Conservation (phyloP, 2,797 vertebrate genomes). For the Lacerta bilineata region DNA sequence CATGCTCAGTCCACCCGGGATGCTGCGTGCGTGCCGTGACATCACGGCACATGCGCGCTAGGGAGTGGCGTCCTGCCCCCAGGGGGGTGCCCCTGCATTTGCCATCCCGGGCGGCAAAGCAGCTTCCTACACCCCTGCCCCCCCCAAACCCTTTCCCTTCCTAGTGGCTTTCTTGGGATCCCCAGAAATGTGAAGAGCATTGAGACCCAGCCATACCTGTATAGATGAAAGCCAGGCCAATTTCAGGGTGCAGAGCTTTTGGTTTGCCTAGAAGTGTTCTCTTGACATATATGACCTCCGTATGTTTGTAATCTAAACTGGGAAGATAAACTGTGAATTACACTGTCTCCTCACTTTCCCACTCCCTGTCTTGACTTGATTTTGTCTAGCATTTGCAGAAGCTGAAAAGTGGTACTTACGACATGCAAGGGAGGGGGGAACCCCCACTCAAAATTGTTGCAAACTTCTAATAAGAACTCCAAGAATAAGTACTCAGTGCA, state of each 20-base stretch:
- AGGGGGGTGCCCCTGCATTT: too few species aligned
- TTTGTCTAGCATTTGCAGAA: neutral
- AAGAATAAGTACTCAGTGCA: neutral
- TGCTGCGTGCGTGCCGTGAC: too few species aligned
- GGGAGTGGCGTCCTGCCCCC: too few species aligned
- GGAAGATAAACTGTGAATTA: neutral
- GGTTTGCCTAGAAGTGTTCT: neutral
- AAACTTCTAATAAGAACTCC: slow-evolving; percentile 2
- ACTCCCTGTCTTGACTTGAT: neutral
- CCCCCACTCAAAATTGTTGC: neutral
- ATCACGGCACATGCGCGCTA: too few species aligned
- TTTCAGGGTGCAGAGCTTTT: neutral
- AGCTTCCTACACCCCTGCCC: too few species aligned
- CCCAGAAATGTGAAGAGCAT: too few species aligned
- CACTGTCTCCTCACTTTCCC: neutral
- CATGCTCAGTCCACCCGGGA: too few species aligned
- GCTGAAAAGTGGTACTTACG: neutral
- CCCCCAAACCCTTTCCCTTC: neutral
- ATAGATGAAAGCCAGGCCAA: neutral
- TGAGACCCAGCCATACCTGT: neutral
- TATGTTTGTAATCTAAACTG: neutral
- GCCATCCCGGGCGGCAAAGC: too few species aligned
- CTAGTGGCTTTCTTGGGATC: neutral
- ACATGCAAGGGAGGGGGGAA: neutral
- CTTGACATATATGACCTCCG: neutral